Base-by-base conservation (phyloP, 2,797 vertebrate genomes). In the Gephyroberyx darwinii region DNA sequence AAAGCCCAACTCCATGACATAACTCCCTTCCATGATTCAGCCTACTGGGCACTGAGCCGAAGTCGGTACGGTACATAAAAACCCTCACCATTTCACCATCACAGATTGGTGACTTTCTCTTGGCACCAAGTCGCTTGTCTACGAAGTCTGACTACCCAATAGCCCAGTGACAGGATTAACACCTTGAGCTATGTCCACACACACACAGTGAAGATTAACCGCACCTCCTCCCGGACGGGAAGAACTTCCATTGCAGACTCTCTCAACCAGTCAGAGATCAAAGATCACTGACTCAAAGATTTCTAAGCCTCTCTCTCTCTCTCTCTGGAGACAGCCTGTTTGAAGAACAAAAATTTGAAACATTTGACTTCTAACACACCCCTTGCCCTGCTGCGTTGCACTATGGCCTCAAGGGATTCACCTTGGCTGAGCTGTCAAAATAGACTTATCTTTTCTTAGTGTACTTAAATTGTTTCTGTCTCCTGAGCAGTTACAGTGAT, bases 21-120 rank as follows among this genome's bases (percentile, higher is more conserved):
- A 65, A 77, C 57, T 60, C 12, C 0, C 17, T 52, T 65, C 54
- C 62, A 65, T 57, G 78, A 82, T 51, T 83, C 74, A 71, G 45
- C 67, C 61, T 17, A 26, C 50, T 51, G 66, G 74, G 74, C 5
- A 16, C 31, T 14, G 20, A 60, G 69, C 78, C 82, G 82, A 68
- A 51, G 52, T 61, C 35, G 5, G 54, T 26, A 35, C 51, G 61
- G 67, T 84, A 64, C 51, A 35, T 72, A 81, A 84, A 63, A 57
- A 66, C 65, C 35, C 41, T 67, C 39, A 41, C 68, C 30, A 61
- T 69, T 82, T 50, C 54, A 58, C 59, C 16, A 19, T 17, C 20
- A 31, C 56, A 68, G 31, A 63, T 9, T 54, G 47, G 35, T 53
- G 30, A 55, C n/a, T 19, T 30, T 31, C 31, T 60, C 54, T 16